Base-by-base conservation (phyloP, 2,888 invertebrate genomes). In the Halocaridina rubra region DNA sequence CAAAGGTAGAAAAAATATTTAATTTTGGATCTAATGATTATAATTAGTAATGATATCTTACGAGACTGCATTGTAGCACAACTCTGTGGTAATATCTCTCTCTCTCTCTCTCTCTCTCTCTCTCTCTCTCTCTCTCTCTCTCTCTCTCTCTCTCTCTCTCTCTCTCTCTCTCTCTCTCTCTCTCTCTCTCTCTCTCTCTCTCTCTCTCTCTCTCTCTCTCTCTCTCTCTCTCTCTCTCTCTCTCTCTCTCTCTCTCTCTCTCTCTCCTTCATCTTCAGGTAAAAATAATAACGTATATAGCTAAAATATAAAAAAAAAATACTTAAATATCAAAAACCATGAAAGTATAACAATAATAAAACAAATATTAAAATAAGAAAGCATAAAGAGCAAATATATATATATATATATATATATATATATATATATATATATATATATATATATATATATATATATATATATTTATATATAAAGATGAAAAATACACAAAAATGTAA, bases 361-460 rank as follows among this genome's bases (percentile, higher is more conserved):
- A n/a, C n/a, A n/a, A n/a, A n/a, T n/a, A n/a, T n/a, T n/a, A n/a
- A n/a, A n/a, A n/a, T n/a, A n/a, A n/a, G n/a, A n/a, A n/a, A n/a
- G n/a, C n/a, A n/a, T n/a, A n/a, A n/a, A n/a, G n/a, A n/a, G n/a
- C n/a, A 64, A 22, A 64, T 64, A 64, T 64, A 64, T 64, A 64
- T 64, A 64, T 64, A 64, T 64, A 64, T 64, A 64, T 64, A 64
- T 64, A 64, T 64, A 64, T 27, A 64, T 64, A 64, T 64, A 64
- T 27, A 64, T 64, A 64, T 27, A 64, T 64, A 64, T 64, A 64
- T 64, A 64, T 3, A 64, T 64, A 64, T 64, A 7, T 64, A 64
- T 64, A 64, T 64, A 64, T 64, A 64, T 64, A 64, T 64, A 64
- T 64, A 64, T 64, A 19, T 13, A 64, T 64, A 64, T 64, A 64